Base-by-base conservation (phyloP, 2,113 vertebrate genomes). In the Myiozetetes cayanensis region DNA sequence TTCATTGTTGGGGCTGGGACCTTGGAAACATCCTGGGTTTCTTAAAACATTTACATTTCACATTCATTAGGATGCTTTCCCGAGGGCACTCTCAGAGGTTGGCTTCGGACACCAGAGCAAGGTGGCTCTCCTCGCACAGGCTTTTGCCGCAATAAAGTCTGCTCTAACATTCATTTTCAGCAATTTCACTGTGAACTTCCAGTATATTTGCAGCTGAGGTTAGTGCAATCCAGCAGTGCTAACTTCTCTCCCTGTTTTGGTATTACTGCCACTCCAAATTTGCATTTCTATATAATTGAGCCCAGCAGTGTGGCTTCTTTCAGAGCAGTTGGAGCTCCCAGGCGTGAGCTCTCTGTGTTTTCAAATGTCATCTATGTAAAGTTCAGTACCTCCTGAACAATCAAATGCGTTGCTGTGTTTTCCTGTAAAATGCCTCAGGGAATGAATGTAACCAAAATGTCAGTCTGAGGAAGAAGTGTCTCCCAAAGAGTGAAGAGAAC, bases 291-390 rank as follows among this genome's bases (percentile, higher is more conserved):
- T 58, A 35, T 92, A 92, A 92, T 8, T 67, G 55, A 94, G 61
- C 67, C 76, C 86, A 75, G 89, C 59, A 95, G 79, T 41, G 87
- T 56, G 71, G 9, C 52, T 94, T 74, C 79, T 81, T 84, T 71
- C 39, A 72, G 63, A 95, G 94, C 80, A 84, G 59, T 18, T 62
- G 46, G 50, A 93, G 56, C 76, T 94, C 76, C 96, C 72, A 93
- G 50, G 68, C 0, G 1, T 78, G 83, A 86, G 65, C 56, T 80
- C 59, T 87, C 50, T 74, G 24, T 95, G 66, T 80, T 94, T 93
- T 73, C 35, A 90, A 95, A 90, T 92, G 73, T 66, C 93, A 89
- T 59, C 83, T 84, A 7, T 89, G 94, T 90, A 90, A 96, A 96
- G 95, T 92, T 96, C 91, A 95, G 76, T 73, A 84, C 68, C 76